Conservation (phyloP, 2,888 invertebrate species). For the Andrena praecox region DNA sequence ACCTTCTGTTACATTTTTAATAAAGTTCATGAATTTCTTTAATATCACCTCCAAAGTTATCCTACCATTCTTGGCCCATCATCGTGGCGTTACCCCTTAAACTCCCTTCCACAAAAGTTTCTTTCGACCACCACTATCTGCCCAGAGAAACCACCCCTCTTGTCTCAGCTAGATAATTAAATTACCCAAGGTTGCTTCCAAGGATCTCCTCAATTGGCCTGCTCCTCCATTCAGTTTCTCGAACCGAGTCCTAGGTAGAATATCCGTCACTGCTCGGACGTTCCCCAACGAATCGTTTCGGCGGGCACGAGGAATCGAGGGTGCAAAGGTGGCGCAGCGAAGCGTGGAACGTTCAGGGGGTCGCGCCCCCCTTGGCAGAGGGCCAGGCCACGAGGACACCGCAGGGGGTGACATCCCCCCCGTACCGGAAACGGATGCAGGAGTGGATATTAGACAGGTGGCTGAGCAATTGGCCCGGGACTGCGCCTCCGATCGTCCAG, state of each 20-base stretch:
- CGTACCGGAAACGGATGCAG: slow-evolving; percentile 80
- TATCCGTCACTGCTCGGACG: slow-evolving; percentile 62
- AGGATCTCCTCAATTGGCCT: too few species aligned
- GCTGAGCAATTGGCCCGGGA: slow-evolving; percentile 48
- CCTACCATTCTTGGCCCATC: too few species aligned
- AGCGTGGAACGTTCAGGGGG: slow-evolving; percentile 77
- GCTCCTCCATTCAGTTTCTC: too few species aligned
- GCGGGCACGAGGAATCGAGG: slow-evolving; percentile 35
- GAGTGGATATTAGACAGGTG: slow-evolving; percentile 83
- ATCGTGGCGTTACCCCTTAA: too few species aligned
- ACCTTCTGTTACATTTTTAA: too few species aligned
- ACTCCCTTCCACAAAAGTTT: too few species aligned
- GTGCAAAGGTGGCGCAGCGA: slow-evolving; percentile 53
- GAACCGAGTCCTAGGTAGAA: neutral
- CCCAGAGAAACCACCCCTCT: too few species aligned
- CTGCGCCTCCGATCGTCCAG: slow-evolving; percentile 18
- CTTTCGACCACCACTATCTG: too few species aligned
- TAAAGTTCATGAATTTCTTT: too few species aligned
- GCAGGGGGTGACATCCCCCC: slow-evolving; percentile 77
- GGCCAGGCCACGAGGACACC: slow-evolving; percentile 73
- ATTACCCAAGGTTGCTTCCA: too few species aligned
- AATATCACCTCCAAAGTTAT: too few species aligned
- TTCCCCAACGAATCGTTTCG: slow-evolving; percentile 76
- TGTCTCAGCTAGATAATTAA: too few species aligned
- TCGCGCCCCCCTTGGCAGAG: slow-evolving; percentile 65